These are phyloP conservation scores for Asarcornis scutulata DNA, from an alignment of 2,113 vertebrate genomes.

Conservation along the genomic window DNA sequence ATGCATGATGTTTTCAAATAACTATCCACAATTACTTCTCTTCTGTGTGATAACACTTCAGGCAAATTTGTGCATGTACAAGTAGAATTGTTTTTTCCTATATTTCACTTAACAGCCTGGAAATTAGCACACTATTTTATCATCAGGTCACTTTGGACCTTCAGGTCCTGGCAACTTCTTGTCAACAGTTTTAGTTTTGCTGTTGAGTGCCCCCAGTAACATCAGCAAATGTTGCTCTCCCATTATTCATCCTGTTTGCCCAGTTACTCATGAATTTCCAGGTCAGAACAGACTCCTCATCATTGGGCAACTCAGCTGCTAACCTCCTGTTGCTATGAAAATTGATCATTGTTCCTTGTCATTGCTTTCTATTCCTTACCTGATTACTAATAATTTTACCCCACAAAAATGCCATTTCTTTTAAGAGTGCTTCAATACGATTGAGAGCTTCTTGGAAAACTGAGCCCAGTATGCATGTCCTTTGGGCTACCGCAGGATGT, in stretches of 20 bases:
- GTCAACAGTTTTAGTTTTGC: neutral
- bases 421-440: neutral
- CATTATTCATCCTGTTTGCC: neutral
- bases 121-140: neutral
- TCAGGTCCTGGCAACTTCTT: neutral
- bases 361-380: neutral
- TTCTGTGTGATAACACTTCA: neutral
- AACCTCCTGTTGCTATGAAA: neutral
- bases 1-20: neutral
- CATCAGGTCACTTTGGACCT: neutral
- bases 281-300: neutral
- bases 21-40: neutral
- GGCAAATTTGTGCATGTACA: fast-evolving
- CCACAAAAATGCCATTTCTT: neutral
- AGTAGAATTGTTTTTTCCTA: neutral
- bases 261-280: neutral
- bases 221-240: neutral
- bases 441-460: fast-evolving
- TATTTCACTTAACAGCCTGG: neutral
- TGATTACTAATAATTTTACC: neutral
- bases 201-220: neutral
- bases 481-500: neutral
- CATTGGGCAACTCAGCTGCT: neutral
- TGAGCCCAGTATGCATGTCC: fast-evolving
- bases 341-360: neutral